Evolutionary conservation across 2,888 invertebrate species (phyloP), one percentile per base, ranked within the genome.

Genomic region (Choreutis nemorana): DNA sequence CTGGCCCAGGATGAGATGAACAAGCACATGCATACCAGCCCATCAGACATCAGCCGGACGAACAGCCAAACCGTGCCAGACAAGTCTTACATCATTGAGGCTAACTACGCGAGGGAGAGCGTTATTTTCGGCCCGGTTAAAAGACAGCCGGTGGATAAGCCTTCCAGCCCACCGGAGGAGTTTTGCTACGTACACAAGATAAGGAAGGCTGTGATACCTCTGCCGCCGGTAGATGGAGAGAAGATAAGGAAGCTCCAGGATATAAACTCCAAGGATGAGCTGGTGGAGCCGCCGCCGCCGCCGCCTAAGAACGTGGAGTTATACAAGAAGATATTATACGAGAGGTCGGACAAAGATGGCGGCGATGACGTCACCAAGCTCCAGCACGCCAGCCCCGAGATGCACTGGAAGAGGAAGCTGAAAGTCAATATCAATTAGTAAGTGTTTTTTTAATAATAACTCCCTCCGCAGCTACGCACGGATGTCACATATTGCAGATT

Each of bases 151-250:
- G 23, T 41, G 7, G 55, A 50, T 1, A 41, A 49, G 13, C 49
- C 49, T 8, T 28, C 51, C 0, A 55, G 50, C 27, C 47, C 52
- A 14, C 21, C 54, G 22, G 34, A 62, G 15, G 62, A 64, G 18
- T 65, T 56, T 26, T 62, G 63, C 32, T 75, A 73, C 32, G 72
- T 79, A 1, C 80, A 79, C 35, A 79, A 79, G 37, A 78, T 79
- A 33, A 55, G 72, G 9, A 67, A 68, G 31, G 75, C 77, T 0
- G 65, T 67, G 31, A 48, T 64, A 3, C 50, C 61, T 0, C 38
- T 78, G 20, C 77, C 78, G 2, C 77, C 77, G 1, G 72, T 78
- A 28, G 66, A 75, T 29, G 56, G 61, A 41, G 56, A 55, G 35
- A 77, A 75, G 44, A 57, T 78, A 28, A 51, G 55, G 20, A 55